Conservation (phyloP, 2,888 invertebrate genomes). For the Rhingia campestris region DNA sequence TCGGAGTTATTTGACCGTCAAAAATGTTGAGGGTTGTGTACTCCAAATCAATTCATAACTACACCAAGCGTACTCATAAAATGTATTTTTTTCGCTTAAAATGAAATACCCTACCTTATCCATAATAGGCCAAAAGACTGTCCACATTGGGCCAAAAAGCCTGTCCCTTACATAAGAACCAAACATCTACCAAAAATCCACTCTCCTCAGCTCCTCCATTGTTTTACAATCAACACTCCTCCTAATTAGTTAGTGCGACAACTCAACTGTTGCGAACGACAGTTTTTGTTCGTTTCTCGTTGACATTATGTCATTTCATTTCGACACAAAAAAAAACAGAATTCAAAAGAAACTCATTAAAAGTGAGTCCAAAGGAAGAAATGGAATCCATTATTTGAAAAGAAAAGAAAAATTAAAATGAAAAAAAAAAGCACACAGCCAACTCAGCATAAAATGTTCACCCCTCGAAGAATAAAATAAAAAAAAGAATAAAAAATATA, state of each 20-base stretch:
- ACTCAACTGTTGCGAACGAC: constrained; percentile 66
- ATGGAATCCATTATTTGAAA: constrained; percentile 63
- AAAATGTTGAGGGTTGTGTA: too few species aligned
- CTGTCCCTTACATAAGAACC: neutral
- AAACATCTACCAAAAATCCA: neutral
- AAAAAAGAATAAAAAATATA: constrained; percentile 20
- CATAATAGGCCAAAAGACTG: neutral
- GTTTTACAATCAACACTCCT: constrained; percentile 67
- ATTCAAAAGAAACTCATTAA: constrained; percentile 71
- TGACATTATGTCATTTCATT: constrained; percentile 66
- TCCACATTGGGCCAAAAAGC: neutral
- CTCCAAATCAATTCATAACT: too few species aligned
- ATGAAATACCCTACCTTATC: too few species aligned
- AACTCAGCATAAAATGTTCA: constrained; percentile 69
- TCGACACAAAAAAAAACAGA: constrained; percentile 38
- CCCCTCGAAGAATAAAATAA: constrained; percentile 41
- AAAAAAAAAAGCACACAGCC: constrained; percentile 39
- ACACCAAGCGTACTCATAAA: too few species aligned
- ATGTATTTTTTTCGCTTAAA: too few species aligned
- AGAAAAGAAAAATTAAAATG: constrained; percentile 23
- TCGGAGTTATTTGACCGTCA: too few species aligned
- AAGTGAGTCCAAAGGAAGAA: constrained; percentile 53
- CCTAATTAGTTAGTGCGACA: constrained; percentile 73
- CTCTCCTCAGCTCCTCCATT: constrained; percentile 23
- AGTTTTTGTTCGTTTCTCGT: constrained; percentile 16